Base-by-base conservation (phyloP, 2,888 invertebrate genomes). In the Oxytorus armatus region DNA sequence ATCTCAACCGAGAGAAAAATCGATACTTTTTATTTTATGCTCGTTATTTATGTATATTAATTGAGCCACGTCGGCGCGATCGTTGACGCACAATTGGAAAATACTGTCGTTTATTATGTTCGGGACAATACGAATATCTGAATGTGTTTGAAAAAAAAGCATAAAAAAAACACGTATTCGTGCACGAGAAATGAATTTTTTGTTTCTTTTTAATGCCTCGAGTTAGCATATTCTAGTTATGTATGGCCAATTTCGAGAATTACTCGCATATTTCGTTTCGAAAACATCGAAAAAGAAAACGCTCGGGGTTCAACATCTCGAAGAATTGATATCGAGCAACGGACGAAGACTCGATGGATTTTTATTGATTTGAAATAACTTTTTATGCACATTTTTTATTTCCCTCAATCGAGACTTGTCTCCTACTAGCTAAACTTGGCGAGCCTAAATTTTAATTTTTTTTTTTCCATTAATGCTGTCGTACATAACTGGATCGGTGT, bases 231-330 rank as follows among this genome's bases (percentile, higher is more conserved):
- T 44, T 63, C 44, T 49, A 57, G 16, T 69, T 25, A 11, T 53
- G 44, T 47, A 14, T 3, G 11, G 23, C 18, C 23, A 36, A 11
- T 53, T n/a, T 14, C 47, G 53, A 16, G 42, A 55, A 53, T 69
- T 33, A 36, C 55, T 70, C 29, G 14, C 18, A 39, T 42, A 29
- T 51, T 36, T 65, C 33, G 63, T 70, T 66, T 79, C 75, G 59
- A 16, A 59, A 79, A 76, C 76, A 76, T 79, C 76, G 79, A 68
- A 72, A 16, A 61, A 44, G 42, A n/a, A n/a, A n/a, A n/a, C n/a
- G n/a, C n/a, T n/a, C n/a, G n/a, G n/a, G n/a, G n/a, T n/a, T n/a
- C n/a, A n/a, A n/a, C n/a, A n/a, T n/a, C n/a, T n/a, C n/a, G n/a
- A n/a, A n/a, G n/a, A 61, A 47, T 49, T 3, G 14, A 11, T 11